These are phyloP conservation scores for Drosophila santomea DNA, from an alignment of 1,140 invertebrate species.

Conservation along the genomic window DNA sequence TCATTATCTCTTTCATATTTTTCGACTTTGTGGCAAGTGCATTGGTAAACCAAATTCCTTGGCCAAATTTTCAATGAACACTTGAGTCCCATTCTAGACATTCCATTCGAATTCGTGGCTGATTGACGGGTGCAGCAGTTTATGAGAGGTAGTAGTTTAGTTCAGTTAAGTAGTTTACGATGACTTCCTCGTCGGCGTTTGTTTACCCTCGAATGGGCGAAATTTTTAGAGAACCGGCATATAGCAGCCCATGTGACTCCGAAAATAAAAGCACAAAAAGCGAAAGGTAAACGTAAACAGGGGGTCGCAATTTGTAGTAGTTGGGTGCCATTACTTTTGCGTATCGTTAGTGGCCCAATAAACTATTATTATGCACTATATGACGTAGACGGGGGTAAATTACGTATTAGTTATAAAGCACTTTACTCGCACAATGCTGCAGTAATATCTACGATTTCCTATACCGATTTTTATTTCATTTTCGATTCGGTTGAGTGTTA, in stretches of 20 bases:
- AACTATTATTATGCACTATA: slow-evolving; percentile 28
- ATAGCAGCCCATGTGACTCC: slow-evolving; percentile 36
- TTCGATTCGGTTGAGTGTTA: slow-evolving; percentile 3
- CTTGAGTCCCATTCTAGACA: slow-evolving; percentile 14
- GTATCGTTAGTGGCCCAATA: slow-evolving; percentile 24
- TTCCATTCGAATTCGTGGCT: slow-evolving; percentile 22
- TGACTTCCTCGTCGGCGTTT: slow-evolving; percentile 40
- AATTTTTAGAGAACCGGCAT: slow-evolving; percentile 15
- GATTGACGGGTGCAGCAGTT: slow-evolving; percentile 28
- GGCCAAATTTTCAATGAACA: neutral
- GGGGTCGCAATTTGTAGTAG: slow-evolving; percentile 11
- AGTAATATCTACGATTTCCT: slow-evolving; percentile 53
- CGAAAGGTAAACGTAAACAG: slow-evolving; percentile 27
- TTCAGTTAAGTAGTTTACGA: neutral
- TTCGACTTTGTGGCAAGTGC: neutral
- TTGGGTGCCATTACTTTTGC: slow-evolving; percentile 44
- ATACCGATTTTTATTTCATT: slow-evolving; percentile 6
- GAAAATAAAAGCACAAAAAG: slow-evolving; percentile 43
- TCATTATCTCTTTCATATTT: neutral
- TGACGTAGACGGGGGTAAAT: slow-evolving; percentile 17
- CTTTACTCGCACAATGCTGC: slow-evolving; percentile 9
- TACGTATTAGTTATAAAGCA: slow-evolving; percentile 63
- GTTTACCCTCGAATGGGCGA: slow-evolving; percentile 26
- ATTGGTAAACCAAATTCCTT: neutral
- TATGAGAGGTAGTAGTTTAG: neutral